Conservation (phyloP, 2,888 invertebrate species). For the Clusia tigrina region DNA sequence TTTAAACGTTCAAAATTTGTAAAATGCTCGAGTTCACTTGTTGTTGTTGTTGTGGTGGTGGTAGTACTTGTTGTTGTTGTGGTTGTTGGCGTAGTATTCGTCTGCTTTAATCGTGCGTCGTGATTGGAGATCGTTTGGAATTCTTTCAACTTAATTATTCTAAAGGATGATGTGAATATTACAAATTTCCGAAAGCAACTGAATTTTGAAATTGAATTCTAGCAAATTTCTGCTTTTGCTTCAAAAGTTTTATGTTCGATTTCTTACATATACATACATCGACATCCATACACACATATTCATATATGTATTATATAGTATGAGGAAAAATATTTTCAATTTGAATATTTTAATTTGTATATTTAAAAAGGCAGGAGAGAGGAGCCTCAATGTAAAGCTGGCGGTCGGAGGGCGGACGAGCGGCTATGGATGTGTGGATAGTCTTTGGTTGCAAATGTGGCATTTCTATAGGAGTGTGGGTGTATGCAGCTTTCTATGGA, state of each 20-base stretch:
- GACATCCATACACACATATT: too few species aligned
- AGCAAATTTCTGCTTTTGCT: constrained; percentile 50
- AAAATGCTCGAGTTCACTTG: constrained; percentile 37
- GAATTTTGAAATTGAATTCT: constrained; percentile 58
- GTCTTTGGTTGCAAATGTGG: too few species aligned
- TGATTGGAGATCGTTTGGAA: constrained; percentile 60
- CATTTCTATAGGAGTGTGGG: too few species aligned
- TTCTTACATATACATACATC: constrained; percentile 10
- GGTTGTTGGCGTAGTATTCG: constrained; percentile 25
- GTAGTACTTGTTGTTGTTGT: constrained; percentile 38
- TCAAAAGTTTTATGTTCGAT: constrained; percentile 28
- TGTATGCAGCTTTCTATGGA: neutral
- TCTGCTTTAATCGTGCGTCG: constrained; percentile 29
- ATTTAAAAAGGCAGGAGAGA: neutral
- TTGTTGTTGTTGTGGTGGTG: constrained; percentile 33
- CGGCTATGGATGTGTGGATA: constrained; percentile 11
- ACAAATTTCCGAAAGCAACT: constrained; percentile 66
- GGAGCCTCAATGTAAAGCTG: neutral
- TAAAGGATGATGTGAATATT: constrained; percentile 61
- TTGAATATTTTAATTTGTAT: constrained; percentile 19
- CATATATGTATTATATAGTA: too few species aligned
- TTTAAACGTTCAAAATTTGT: constrained; percentile 45
- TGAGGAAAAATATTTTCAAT: constrained; percentile 14
- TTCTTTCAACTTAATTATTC: constrained; percentile 42
- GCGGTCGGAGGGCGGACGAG: neutral